phyloP scores from a whole-genome alignment of 1,140 invertebrate genomes.

The Drosophila orosa region DNA sequence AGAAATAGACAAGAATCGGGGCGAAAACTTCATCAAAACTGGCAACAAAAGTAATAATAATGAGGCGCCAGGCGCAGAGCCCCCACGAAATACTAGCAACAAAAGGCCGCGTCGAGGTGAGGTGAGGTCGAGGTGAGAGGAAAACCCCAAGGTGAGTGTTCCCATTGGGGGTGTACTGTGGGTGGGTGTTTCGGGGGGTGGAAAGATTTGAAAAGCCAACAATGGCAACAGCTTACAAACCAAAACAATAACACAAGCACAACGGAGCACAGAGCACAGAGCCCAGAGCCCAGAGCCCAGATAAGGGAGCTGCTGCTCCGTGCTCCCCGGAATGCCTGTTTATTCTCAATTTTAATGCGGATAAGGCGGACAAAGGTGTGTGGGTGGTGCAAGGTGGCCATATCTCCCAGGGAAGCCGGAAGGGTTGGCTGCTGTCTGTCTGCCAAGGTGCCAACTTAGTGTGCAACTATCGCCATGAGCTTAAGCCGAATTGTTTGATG shows the following conservation, averaged over 20 bases:
- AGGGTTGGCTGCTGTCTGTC: background rate
- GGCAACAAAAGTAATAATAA: constrained; percentile 64
- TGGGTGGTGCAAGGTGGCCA: background rate
- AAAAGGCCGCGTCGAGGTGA: background rate
- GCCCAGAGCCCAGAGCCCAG: background rate
- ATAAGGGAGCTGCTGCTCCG: background rate
- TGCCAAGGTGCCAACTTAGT: background rate
- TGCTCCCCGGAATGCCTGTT: constrained; percentile 4
- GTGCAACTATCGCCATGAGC: background rate
- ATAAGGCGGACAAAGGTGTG: constrained; percentile 11
- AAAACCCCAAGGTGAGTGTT: constrained; percentile 39
- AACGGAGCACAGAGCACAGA: background rate
- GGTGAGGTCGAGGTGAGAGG: background rate
- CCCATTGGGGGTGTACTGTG: background rate
- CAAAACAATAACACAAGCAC: constrained; percentile 27
- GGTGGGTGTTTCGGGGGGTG: background rate
- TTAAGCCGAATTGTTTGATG: background rate
- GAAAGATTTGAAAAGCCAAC: constrained; percentile 38
- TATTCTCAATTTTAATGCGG: constrained; percentile 7
- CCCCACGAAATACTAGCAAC: constrained; percentile 2
- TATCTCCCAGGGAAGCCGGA: background rate
- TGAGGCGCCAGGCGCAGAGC: constrained; percentile 13
- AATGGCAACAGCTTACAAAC: constrained; percentile 39
- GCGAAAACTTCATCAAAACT: constrained; percentile 64
- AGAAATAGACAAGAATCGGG: constrained; percentile 54